A percentile compares a stretch with the other conserved stretches of the same genome.
Evolutionary conservation across 1,140 invertebrate species (phyloP).

Genomic region (Batillaria attramentaria): DNA sequence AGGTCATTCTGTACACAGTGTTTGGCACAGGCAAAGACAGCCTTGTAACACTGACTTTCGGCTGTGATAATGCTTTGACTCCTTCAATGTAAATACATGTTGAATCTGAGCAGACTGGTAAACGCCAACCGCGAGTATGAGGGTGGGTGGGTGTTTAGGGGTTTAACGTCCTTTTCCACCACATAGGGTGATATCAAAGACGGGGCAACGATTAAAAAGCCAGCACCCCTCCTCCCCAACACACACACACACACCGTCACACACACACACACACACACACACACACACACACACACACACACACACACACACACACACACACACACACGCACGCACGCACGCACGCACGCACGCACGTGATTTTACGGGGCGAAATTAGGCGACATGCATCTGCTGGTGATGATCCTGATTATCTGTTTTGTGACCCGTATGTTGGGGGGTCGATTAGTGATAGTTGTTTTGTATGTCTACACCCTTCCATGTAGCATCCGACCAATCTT

Average conservation of each 20-base stretch:
- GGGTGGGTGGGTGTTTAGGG: background rate
- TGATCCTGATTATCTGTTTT: background rate
- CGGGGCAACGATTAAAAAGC: background rate
- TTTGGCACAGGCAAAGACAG: no score
- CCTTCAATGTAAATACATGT: no score
- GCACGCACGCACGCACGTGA: background rate
- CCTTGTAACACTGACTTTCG: no score
- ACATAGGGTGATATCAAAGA: background rate
- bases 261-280: background rate
- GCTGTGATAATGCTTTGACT: no score
- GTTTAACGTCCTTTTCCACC: background rate
- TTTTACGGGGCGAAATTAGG: background rate
- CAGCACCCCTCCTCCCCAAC: background rate
- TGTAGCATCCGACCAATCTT: background rate
- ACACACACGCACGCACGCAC: conserved; percentile 18
- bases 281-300: background rate
- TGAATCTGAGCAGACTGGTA: no score
- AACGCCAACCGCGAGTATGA: background rate
- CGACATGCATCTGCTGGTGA: background rate
- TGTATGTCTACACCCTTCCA: background rate
- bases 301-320: conserved; percentile 3
- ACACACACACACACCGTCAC: background rate
- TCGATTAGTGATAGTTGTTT: no score
- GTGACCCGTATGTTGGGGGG: no score
- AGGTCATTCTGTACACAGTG: no score